Percentiles rank a stretch among this genome's conserved stretches.
phyloP scores from a whole-genome alignment of 2,113 vertebrate species.

The Solea senegalensis region DNA sequence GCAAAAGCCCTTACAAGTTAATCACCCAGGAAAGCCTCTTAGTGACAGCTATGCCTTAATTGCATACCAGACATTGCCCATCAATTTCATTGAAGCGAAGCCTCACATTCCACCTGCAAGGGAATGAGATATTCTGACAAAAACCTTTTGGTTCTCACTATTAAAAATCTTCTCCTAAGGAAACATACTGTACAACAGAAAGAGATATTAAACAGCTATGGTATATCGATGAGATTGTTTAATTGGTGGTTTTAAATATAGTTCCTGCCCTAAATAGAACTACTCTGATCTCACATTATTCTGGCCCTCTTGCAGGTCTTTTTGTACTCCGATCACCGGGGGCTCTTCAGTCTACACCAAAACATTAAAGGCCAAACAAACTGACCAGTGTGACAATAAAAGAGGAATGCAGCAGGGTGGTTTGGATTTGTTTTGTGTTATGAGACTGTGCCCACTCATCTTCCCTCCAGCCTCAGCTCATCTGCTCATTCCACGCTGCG shows the following conservation, averaged over 20 bases:
- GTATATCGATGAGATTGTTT: background rate
- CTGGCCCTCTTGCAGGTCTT: slow-evolving; percentile 20
- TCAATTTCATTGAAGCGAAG: slow-evolving; percentile 72
- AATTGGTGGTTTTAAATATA: slow-evolving; percentile 17
- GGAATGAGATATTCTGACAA: slow-evolving; percentile 55
- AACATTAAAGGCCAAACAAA: slow-evolving; percentile 68
- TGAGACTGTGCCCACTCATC: slow-evolving; percentile 58
- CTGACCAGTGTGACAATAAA: slow-evolving; percentile 62
- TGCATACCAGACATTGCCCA: slow-evolving; percentile 73
- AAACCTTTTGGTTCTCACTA: slow-evolving; percentile 18
- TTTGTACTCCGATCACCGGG: slow-evolving; percentile 41
- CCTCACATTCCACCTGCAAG: slow-evolving; percentile 69
- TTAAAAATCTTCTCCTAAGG: slow-evolving; percentile 19
- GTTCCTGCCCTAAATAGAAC: background rate
- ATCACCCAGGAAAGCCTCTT: slow-evolving; percentile 76
- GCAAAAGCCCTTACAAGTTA: slow-evolving; percentile 75
- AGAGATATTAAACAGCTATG: too few relatives aligned
- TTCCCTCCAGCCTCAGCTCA: slow-evolving; percentile 44
- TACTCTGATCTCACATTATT: slow-evolving; percentile 36
- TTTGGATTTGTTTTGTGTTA: slow-evolving; percentile 54
- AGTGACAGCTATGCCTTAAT: slow-evolving; percentile 75
- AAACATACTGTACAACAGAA: background rate
- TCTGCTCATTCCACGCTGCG: slow-evolving; percentile 61
- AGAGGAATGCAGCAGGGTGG: slow-evolving; percentile 43
- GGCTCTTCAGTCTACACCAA: slow-evolving; percentile 43